Conservation (phyloP, 2,888 invertebrate species). For the Drosophila antonietae region DNA sequence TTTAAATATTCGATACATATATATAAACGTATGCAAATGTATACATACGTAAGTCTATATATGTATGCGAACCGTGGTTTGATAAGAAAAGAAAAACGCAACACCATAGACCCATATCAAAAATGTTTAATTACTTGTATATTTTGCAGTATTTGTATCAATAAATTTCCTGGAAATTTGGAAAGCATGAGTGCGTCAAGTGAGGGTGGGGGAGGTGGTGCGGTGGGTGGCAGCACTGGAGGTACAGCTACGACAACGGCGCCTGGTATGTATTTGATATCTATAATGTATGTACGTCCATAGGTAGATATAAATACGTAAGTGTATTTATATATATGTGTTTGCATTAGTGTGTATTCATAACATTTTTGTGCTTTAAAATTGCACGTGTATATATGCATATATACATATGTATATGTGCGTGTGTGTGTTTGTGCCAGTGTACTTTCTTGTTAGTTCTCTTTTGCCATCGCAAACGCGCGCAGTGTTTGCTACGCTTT, state of each 20-base stretch:
- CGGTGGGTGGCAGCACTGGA: conserved; percentile 68
- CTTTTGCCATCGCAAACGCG: conserved; percentile 55
- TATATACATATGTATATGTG: neutral
- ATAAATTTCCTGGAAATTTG: conserved; percentile 70
- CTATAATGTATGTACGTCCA: conserved; percentile 29
- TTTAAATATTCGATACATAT: conserved; percentile 1
- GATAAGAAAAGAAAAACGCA: conserved; percentile 62
- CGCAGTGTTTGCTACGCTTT: conserved; percentile 61
- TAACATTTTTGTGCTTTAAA: conserved; percentile 56
- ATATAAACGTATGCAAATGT: conserved; percentile 21
- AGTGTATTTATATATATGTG: conserved; percentile 30
- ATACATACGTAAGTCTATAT: conserved; percentile 18
- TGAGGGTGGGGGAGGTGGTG: conserved; percentile 71
- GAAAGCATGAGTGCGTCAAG: conserved; percentile 76
- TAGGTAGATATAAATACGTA: conserved; percentile 18
- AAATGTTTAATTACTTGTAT: conserved; percentile 6
- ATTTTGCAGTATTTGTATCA: conserved; percentile 67
- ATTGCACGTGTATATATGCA: conserved; percentile 35
- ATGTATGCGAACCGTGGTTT: conserved; percentile 14
- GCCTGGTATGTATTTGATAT: conserved; percentile 72
- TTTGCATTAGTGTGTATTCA: conserved; percentile 57
- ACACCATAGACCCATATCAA: conserved; percentile 18
- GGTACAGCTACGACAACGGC: conserved; percentile 72
- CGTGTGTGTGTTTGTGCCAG: conserved; percentile 18
- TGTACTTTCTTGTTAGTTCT: conserved; percentile 44